Conservation (phyloP, 2,888 invertebrate genomes). For the Drosophila neonasuta region DNA sequence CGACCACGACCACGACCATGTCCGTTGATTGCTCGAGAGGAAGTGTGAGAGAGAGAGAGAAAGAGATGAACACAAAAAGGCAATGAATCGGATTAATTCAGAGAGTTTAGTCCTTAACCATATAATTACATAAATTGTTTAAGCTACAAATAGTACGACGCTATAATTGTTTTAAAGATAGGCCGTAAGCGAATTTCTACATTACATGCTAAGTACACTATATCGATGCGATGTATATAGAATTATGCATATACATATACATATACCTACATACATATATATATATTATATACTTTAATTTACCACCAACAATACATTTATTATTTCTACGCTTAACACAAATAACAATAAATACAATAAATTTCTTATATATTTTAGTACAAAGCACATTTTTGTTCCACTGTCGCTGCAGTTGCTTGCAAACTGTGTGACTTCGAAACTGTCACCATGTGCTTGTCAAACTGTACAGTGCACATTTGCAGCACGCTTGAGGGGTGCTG, state of each 20-base stretch:
- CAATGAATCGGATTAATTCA: constrained; percentile 54
- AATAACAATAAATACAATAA: constrained; percentile 59
- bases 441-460: constrained; percentile 3
- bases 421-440: constrained; percentile 6
- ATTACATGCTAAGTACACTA: constrained; percentile 50
- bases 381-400: constrained; percentile 2
- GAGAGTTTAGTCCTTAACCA: constrained; percentile 55
- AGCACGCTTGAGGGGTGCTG: constrained; percentile 24
- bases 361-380: constrained; percentile 61
- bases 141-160: constrained; percentile 56
- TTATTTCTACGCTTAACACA: constrained; percentile 69
- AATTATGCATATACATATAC: constrained; percentile 25
- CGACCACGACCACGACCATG: no score
- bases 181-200: constrained; percentile 60
- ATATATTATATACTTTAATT: constrained; percentile 42
- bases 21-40: constrained; percentile 1
- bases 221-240: constrained; percentile 51
- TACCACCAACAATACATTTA: constrained; percentile 56
- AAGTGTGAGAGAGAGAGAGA: no score
- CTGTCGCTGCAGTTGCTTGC: background rate
- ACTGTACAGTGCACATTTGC: constrained; percentile 35
- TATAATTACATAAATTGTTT: constrained; percentile 18
- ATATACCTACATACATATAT: constrained; percentile 16
- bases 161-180: constrained; percentile 68
- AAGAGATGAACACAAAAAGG: constrained; percentile 16